A percentile compares a stretch with the other conserved stretches of the same genome.
Evolutionary conservation across 2,113 vertebrate species (phyloP).

Genomic region (Raphicerus campestris): DNA sequence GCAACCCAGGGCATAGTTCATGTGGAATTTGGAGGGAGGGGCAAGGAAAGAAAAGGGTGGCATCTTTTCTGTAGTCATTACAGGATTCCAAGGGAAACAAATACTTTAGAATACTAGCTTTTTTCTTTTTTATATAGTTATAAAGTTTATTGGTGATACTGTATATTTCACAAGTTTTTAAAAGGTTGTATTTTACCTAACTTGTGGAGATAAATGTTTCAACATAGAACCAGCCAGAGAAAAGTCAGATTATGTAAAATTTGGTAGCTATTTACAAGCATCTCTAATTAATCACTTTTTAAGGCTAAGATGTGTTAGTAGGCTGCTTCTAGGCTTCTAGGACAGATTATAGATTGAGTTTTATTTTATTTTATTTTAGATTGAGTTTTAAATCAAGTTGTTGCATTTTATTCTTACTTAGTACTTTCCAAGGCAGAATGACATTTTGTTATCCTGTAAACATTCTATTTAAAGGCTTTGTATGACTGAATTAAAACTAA

Average conservation of each 20-base stretch:
- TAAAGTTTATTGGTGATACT: slow-evolving; percentile 28
- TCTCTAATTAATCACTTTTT: background rate
- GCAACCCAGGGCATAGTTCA: background rate
- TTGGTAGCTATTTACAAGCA: background rate
- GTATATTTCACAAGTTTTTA: background rate
- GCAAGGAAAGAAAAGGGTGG: background rate
- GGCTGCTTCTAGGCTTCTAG: background rate
- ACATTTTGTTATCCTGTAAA: slow-evolving; percentile 27
- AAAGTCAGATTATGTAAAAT: background rate
- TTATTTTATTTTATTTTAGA: no score
- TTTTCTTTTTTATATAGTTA: background rate
- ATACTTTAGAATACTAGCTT: background rate
- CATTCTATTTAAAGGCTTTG: background rate
- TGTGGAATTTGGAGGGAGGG: background rate
- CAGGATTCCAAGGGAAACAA: background rate
- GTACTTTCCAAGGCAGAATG: background rate
- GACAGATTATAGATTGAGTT: background rate
- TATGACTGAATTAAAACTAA: slow-evolving; percentile 22
- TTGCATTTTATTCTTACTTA: slow-evolving; percentile 35
- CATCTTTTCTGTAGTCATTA: background rate
- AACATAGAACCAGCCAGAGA: background rate
- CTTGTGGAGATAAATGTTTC: slow-evolving; percentile 13
- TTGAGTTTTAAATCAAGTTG: slow-evolving; percentile 9
- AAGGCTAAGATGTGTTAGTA: background rate
- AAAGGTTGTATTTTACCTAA: slow-evolving; percentile 21